Base-by-base conservation (phyloP, 2,113 vertebrate species). In the Heterotis niloticus region DNA sequence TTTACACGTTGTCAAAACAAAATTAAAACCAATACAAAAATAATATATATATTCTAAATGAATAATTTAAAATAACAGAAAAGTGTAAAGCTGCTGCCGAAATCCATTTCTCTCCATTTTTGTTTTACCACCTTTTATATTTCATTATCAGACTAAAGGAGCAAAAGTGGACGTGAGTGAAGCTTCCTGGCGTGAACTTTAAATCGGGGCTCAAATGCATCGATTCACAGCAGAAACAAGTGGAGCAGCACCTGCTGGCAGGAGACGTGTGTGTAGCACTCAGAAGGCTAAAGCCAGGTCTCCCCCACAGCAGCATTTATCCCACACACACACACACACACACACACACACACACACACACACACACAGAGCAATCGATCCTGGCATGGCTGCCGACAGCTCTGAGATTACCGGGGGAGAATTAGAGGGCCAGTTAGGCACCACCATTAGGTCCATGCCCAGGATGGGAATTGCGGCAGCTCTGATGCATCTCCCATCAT, bases 341-440 rank as follows among this genome's bases (percentile, higher is more conserved):
- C n/a, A n/a, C n/a, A n/a, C n/a, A n/a, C n/a, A n/a, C n/a, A n/a
- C n/a, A n/a, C n/a, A n/a, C n/a, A n/a, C n/a, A n/a, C n/a, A n/a
- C 77, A 62, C 34, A 44, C 34, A 44, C 34, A 64, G 14, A 64
- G 24, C 73, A 16, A 78, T 83, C 82, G 56, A 81, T 81, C 59
- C 26, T 14, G 54, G 75, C 78, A 72, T 62, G 66, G 18, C 57
- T 68, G 51, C 24, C 60, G 80, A 56, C 80, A 75, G 75, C 78
- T 23, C 17, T 75, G 23, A 56, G 78, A 79, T 77, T 81, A 78
- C 77, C 14, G 51, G 18, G 73, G 70, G 44, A 12, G 64, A 66
- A 79, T 56, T 29, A 78, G 59, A 76, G 69, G 75, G 17, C 23
- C 65, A 54, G 64, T 79, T 64, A 75, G 80, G 28, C 59, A 57